Conservation (phyloP, 2,797 vertebrate species). For the Mastacembelus armatus region DNA sequence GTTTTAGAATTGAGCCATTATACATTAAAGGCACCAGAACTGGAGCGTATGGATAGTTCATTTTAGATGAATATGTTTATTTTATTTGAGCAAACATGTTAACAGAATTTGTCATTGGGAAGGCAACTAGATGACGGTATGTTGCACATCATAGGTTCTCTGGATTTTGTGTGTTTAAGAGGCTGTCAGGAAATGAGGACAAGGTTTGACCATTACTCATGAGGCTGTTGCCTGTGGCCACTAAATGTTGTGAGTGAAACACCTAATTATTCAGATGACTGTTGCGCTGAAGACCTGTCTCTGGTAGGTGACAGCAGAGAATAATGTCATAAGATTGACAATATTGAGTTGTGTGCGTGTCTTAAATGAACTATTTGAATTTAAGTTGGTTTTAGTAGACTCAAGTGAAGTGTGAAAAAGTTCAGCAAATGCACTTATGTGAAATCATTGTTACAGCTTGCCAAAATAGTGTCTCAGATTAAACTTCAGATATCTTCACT, state of each 20-base stretch:
- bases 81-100: constrained; percentile 29
- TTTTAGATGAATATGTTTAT: constrained; percentile 2
- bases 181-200: constrained; percentile 8
- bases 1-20: background rate
- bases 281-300: constrained; percentile 16
- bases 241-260: constrained; percentile 4
- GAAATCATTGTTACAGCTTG: background rate
- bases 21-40: constrained; percentile 18
- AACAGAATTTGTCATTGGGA: background rate
- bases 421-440: background rate
- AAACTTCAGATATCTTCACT: no score
- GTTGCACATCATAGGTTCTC: background rate
- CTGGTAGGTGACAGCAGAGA: constrained; percentile 35
- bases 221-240: background rate
- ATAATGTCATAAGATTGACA: no score
- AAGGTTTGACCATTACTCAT: constrained; percentile 13
- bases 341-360: background rate
- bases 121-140: constrained; percentile 7
- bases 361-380: background rate
- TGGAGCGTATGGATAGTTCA: constrained; percentile 12
- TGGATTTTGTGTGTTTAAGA: constrained; percentile 12
- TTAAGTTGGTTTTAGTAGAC: background rate
- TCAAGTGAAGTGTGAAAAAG: background rate
- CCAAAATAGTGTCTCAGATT: background rate
- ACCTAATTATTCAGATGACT: constrained; percentile 15